Conservation (phyloP, 1,140 invertebrate genomes). For the Drosophila ogumai region DNA sequence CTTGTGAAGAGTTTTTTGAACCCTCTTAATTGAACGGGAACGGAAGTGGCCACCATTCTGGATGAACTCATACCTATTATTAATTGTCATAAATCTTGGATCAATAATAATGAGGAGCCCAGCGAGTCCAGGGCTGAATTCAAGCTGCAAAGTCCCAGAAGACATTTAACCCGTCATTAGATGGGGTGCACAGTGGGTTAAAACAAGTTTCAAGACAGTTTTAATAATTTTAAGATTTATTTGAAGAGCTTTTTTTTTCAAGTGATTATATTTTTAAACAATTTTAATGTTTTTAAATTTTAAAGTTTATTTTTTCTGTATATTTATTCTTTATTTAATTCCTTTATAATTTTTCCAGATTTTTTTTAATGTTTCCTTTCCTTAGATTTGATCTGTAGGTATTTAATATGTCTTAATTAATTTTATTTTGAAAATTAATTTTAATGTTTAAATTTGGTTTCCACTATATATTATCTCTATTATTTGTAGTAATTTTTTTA, state of each 20-base stretch:
- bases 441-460: neutral
- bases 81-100: slow-evolving; percentile 84
- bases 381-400: too few species aligned
- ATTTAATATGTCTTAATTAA: neutral
- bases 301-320: neutral
- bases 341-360: neutral
- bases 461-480: neutral
- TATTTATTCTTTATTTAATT: neutral
- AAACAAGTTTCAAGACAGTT: too few species aligned
- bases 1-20: slow-evolving; percentile 2
- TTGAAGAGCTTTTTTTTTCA: neutral
- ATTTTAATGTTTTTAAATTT: neutral
- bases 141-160: slow-evolving; percentile 68
- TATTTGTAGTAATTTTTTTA: neutral
- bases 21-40: slow-evolving; percentile 72
- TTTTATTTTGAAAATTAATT: neutral
- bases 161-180: slow-evolving; percentile 56
- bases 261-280: neutral
- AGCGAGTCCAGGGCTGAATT: slow-evolving; percentile 29
- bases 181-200: slow-evolving; percentile 8
- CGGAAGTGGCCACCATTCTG: slow-evolving; percentile 69
- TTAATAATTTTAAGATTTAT: too few species aligned
- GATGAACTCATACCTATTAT: slow-evolving; percentile 74
- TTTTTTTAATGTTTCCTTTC: too few species aligned
- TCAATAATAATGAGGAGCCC: slow-evolving; percentile 57